A percentile compares a stretch with the other conserved stretches of the same genome.
Conservation (phyloP, 2,888 invertebrate species). For the Xestoiulus laeticollis region DNA sequence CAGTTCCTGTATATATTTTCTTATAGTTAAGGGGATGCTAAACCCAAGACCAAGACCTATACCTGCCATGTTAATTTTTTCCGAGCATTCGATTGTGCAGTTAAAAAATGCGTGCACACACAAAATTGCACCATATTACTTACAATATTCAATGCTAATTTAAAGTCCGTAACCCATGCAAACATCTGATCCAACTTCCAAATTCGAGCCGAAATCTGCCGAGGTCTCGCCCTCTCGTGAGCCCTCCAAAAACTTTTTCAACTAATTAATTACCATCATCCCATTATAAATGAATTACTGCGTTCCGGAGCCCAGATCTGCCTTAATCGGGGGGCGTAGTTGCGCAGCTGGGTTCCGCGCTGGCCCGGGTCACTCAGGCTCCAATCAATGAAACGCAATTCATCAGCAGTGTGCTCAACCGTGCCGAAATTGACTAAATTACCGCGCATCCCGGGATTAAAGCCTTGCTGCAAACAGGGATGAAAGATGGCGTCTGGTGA, state of each 20-base stretch:
- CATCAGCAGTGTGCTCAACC: background rate
- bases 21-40: too few species aligned
- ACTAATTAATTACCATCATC: conserved; percentile 5
- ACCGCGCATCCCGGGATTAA: background rate
- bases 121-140: too few species aligned
- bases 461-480: background rate
- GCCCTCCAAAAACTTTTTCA: background rate
- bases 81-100: too few species aligned
- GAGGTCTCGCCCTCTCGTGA: background rate
- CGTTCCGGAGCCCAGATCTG: background rate
- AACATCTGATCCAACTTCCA: too few species aligned
- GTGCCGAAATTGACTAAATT: conserved; percentile 24
- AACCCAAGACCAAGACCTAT: too few species aligned
- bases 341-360: background rate
- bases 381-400: conserved; percentile 32
- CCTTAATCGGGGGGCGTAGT: background rate
- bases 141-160: too few species aligned
- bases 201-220: background rate
- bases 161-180: too few species aligned
- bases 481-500: background rate
- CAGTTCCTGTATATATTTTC: too few species aligned
- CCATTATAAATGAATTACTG: conserved; percentile 18
- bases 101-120: too few species aligned
- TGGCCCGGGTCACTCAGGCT: background rate
- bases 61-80: too few species aligned